Conservation (phyloP, 2,113 vertebrate genomes). For the Bubalus kerabau region DNA sequence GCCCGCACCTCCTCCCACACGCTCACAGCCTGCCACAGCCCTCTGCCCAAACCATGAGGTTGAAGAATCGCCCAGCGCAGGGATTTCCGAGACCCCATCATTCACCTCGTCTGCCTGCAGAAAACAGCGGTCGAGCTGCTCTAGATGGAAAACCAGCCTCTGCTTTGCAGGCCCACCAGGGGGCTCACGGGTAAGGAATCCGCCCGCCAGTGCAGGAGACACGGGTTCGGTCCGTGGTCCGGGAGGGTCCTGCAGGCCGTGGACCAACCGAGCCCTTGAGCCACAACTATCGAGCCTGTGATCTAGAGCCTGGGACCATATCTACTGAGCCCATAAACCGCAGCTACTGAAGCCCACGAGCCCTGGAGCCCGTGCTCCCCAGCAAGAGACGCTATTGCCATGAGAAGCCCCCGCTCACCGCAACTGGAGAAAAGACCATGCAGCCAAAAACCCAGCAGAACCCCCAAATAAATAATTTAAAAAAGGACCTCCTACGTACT, state of each 20-base stretch:
- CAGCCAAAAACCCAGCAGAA: not conserved
- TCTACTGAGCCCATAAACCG: not conserved
- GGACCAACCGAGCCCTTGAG: not conserved
- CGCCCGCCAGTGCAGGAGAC: not conserved
- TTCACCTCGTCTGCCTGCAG: not conserved
- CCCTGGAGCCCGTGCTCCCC: not conserved
- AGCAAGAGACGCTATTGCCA: not conserved
- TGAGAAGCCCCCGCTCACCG: accelerated
- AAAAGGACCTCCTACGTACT: not conserved
- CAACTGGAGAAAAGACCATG: not conserved
- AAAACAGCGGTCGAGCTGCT: accelerated
- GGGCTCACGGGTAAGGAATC: not conserved
- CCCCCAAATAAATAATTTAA: not conserved
- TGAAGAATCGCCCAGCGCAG: not conserved
- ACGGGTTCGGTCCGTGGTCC: not conserved
- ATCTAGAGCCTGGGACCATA: not conserved
- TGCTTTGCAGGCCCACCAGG: not conserved
- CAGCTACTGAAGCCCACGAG: not conserved
- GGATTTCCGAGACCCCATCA: not conserved
- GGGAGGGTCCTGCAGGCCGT: not conserved
- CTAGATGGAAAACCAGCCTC: not conserved
- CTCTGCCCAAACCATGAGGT: not conserved
- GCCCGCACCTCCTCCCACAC: accelerated
- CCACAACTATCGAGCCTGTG: not conserved
- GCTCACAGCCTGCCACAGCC: not conserved